These are phyloP conservation scores for Dryomyza anilis DNA, from an alignment of 2,888 invertebrate genomes.

Conservation along the genomic window DNA sequence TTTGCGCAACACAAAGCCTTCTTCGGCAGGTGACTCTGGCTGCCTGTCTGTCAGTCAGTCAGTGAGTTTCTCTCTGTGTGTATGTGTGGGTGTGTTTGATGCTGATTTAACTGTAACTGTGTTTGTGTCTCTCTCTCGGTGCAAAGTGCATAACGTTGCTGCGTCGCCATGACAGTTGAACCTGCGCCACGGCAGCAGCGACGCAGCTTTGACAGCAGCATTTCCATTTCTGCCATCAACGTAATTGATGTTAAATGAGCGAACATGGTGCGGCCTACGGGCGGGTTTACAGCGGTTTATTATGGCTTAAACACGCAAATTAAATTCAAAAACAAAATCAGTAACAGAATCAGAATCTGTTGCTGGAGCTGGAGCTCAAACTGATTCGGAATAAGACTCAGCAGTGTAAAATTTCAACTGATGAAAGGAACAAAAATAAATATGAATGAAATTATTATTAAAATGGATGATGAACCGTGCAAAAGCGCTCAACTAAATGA, in stretches of 20 bases:
- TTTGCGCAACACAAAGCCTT: constrained; percentile 16
- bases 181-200: not conserved
- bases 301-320: constrained; percentile 16
- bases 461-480: not conserved
- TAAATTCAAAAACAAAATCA: constrained; percentile 7
- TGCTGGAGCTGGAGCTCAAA: no score
- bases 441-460: not conserved
- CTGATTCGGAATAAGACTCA: no score
- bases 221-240: constrained; percentile 1
- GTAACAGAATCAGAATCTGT: not conserved
- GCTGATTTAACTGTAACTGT: no score
- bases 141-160: constrained; percentile 19
- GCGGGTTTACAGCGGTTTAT: constrained; percentile 18
- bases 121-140: not conserved
- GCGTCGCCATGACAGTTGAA: constrained; percentile 20
- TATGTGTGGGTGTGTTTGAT: not conserved
- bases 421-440: not conserved
- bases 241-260: constrained; percentile 25
- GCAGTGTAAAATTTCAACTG: no score
- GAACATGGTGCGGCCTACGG: constrained; percentile 19
- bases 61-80: not conserved
- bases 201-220: not conserved
- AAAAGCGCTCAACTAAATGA: not conserved
- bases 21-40: not conserved
- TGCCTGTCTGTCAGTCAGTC: not conserved